phyloP scores from a whole-genome alignment of 2,797 vertebrate genomes.

The Darevskia mixta region DNA sequence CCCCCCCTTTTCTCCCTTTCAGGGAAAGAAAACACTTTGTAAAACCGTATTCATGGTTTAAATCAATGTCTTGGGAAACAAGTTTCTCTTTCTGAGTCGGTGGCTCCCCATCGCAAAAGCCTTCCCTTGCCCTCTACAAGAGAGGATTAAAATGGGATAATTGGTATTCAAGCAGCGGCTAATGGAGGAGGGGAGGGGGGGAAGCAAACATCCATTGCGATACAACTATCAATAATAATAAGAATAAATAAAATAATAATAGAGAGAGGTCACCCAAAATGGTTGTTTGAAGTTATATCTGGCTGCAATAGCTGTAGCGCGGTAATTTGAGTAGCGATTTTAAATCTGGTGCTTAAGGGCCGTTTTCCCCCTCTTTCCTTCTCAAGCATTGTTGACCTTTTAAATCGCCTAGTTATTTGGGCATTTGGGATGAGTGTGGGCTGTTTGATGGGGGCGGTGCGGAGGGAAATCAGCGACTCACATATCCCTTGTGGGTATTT shows the following conservation, averaged over 20 bases:
- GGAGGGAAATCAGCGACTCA: conserved; percentile 35
- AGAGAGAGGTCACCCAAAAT: conserved; percentile 30
- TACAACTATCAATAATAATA: conserved; percentile 17
- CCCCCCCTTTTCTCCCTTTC: background rate
- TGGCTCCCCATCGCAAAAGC: conserved; percentile 21
- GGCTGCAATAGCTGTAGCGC: conserved; percentile 25
- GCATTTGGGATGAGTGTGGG: conserved; percentile 8
- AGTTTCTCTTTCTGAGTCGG: conserved; percentile 37
- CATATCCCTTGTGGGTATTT: conserved; percentile 21
- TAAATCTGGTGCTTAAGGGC: conserved; percentile 32
- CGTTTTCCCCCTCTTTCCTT: conserved; percentile 6
- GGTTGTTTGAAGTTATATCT: conserved; percentile 54
- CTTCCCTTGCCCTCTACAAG: background rate
- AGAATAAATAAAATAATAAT: background rate
- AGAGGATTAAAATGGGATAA: conserved; percentile 5
- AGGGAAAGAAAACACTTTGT: conserved; percentile 7
- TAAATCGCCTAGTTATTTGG: conserved; percentile 39
- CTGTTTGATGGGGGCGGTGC: background rate
- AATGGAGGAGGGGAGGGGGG: background rate
- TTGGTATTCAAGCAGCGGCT: conserved; percentile 54
- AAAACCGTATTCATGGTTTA: conserved; percentile 18
- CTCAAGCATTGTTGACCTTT: conserved; percentile 58
- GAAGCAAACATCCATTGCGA: conserved; percentile 20
- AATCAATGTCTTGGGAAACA: background rate
- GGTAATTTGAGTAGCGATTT: conserved; percentile 42